phyloP scores from a whole-genome alignment of 2,888 invertebrate genomes.

The Sarcophaga variegata region DNA sequence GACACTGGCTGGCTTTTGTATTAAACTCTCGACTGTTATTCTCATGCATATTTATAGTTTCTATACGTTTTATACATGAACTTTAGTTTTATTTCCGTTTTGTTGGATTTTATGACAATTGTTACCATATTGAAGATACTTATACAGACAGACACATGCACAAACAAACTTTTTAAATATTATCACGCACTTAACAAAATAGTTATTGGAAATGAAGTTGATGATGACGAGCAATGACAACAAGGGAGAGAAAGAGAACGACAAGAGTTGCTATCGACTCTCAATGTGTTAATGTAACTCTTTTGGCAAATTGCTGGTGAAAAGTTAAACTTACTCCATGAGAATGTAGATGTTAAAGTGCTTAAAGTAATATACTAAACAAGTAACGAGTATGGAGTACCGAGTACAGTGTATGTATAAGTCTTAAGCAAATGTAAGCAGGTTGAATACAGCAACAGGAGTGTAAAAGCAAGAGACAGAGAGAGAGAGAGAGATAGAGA shows the following conservation, averaged over 20 bases:
- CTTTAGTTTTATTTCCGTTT: constrained; percentile 66
- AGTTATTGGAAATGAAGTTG: background rate
- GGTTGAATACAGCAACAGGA: too few relatives aligned
- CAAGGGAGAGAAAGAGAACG: too few relatives aligned
- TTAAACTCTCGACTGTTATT: constrained; percentile 28
- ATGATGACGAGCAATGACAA: background rate
- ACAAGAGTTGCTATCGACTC: constrained; percentile 14
- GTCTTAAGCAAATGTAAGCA: too few relatives aligned
- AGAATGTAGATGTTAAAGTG: too few relatives aligned
- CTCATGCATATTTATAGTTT: constrained; percentile 60
- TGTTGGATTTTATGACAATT: constrained; percentile 67
- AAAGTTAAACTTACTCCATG: background rate
- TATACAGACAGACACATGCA: background rate
- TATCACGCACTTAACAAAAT: background rate
- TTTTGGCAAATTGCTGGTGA: constrained; percentile 25
- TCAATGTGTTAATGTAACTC: constrained; percentile 10
- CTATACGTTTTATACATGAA: constrained; percentile 51
- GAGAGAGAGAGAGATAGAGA: too few relatives aligned
- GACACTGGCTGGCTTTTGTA: constrained; percentile 4
- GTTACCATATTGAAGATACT: constrained; percentile 56
- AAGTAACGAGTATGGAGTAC: too few relatives aligned
- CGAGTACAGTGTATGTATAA: too few relatives aligned
- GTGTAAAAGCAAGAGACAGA: too few relatives aligned
- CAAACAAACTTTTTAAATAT: background rate
- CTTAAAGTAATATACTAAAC: background rate